Evolutionary conservation across 2,888 invertebrate genomes (phyloP).

Genomic region (Cephus runcator): DNA sequence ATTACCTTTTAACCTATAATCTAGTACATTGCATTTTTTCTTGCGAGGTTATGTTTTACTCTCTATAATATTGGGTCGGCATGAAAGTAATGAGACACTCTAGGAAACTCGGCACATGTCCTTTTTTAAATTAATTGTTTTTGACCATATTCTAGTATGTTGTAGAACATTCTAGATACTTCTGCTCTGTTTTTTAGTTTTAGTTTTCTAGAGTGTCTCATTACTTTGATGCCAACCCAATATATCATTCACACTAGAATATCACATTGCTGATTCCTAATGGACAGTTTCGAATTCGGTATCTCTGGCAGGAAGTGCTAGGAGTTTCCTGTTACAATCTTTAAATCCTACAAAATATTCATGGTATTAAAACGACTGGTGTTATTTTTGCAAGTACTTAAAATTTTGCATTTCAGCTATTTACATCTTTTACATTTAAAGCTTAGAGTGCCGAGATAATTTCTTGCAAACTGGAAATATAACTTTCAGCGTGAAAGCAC

Average conservation of each 20-base stretch:
- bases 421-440: background rate
- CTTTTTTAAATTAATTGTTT: too few relatives aligned
- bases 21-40: background rate
- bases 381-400: background rate
- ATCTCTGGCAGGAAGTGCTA: background rate
- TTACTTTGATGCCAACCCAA: too few relatives aligned
- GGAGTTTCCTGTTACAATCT: background rate
- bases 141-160: too few relatives aligned
- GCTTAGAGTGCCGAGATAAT: background rate
- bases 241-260: background rate
- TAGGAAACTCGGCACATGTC: too few relatives aligned
- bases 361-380: background rate
- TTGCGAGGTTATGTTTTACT: background rate
- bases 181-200: too few relatives aligned
- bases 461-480: background rate
- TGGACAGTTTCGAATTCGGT: background rate
- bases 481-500: background rate
- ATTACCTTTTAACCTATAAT: too few relatives aligned
- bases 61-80: background rate
- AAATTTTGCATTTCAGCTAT: background rate
- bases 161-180: too few relatives aligned
- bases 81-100: too few relatives aligned
- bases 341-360: background rate
- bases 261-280: background rate
- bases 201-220: too few relatives aligned